These are phyloP conservation scores for Tenthredo distinguenda DNA, from an alignment of 2,888 invertebrate genomes.

Conservation along the genomic window DNA sequence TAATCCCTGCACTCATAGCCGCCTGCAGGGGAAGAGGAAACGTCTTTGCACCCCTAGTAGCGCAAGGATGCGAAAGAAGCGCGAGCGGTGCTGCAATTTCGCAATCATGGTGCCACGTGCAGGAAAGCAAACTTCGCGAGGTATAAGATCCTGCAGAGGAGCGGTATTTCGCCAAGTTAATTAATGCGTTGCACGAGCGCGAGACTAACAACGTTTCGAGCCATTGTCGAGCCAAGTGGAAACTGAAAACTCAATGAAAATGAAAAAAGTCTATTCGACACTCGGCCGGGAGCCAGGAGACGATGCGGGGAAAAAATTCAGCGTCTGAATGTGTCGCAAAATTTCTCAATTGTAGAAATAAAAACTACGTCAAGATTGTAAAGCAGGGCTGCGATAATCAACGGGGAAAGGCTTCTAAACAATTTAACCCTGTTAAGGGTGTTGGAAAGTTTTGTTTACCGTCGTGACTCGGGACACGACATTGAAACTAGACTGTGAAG, in stretches of 20 bases:
- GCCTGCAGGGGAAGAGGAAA: neutral
- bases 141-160: neutral
- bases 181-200: slow-evolving; percentile 28
- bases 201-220: neutral
- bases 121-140: neutral
- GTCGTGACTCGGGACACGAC: neutral
- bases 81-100: neutral
- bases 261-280: neutral
- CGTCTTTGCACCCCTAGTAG: neutral
- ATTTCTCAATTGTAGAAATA: neutral
- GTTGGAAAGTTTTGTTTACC: neutral
- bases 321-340: neutral
- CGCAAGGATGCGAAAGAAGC: neutral
- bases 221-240: neutral
- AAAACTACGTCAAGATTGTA: neutral
- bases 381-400: neutral
- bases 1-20: neutral
- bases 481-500: neutral
- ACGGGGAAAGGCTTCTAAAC: neutral
- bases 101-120: slow-evolving; percentile 41
- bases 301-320: no score
- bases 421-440: neutral
- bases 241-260: neutral
- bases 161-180: slow-evolving; percentile 27
- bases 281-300: neutral